Evolutionary conservation across 2,797 vertebrate genomes (phyloP), one percentile per base, ranked within the genome.

Genomic region (Pitangus sulphuratus): DNA sequence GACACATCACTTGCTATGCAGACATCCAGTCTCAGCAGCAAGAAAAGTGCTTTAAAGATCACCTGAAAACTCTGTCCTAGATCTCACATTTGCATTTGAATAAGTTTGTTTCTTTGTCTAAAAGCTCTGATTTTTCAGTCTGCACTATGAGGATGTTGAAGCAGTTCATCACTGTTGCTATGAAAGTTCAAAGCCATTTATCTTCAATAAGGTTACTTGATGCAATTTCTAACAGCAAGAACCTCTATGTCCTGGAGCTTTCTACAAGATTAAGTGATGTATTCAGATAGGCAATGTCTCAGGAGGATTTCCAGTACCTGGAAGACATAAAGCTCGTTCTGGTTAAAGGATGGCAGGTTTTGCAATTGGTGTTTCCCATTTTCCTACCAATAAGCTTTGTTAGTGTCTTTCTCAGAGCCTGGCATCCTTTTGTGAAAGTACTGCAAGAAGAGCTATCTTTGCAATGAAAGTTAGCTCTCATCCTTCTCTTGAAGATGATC

Each of bases 101-200:
- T 92, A 77, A 77, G 85, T 93, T 91, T 89, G 84, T 92, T 94
- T 72, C 84, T 94, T 90, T 87, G 69, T 80, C 89, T 91, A 78
- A 89, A 90, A 89, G 60, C 87, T 87, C 79, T 76, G 82, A 62
- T 82, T 96, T 92, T 95, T 84, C 89, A 89, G 51, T 72, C 65
- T 87, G 61, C 65, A 47, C 50, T 2, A 1, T n/a, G 33, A 62
- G 61, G 87, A 88, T 39, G 35, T 78, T 69, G 56, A 96, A 93
- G 87, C 54, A 93, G 79, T 96, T 93, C 69, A 87, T 97, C 95
- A 96, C 77, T 94, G 95, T 76, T 94, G 82, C 84, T 89, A 87
- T 81, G 69, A 94, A 95, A 96, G 92, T 95, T 96, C 95, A 97
- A 96, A 94, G 89, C 37, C 93, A 94, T 96, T 95, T 86, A 75